phyloP scores from a whole-genome alignment of 2,888 invertebrate species.

The Drosophila aldrichi region DNA sequence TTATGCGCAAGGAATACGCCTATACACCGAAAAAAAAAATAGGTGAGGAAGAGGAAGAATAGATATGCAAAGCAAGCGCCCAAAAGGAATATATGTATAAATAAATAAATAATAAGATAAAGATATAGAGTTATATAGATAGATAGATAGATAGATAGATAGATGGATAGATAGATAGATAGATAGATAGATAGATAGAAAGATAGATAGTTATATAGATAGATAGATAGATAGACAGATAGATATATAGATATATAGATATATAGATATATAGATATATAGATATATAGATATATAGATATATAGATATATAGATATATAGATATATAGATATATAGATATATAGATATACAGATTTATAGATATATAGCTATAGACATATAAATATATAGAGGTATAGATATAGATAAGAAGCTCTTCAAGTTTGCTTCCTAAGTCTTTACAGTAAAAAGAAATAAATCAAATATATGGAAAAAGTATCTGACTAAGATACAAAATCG shows the following conservation, averaged over 20 bases:
- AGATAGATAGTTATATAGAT: too few relatives aligned
- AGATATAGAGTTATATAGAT: background rate
- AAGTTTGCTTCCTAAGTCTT: slow-evolving; percentile 13
- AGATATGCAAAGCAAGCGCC: slow-evolving; percentile 31
- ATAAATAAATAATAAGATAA: too few relatives aligned
- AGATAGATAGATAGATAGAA: background rate
- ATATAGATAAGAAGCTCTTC: background rate
- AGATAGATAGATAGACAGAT: background rate
- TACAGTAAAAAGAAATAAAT: background rate
- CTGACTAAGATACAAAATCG: slow-evolving; percentile 18
- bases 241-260: background rate
- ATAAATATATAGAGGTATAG: too few relatives aligned
- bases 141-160: background rate
- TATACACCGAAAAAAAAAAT: background rate
- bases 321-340: background rate
- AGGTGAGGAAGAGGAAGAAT: background rate
- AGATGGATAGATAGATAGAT: background rate
- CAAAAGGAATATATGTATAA: background rate
- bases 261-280: background rate
- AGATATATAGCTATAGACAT: background rate
- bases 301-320: background rate
- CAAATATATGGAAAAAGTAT: slow-evolving; percentile 3
- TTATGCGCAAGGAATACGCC: slow-evolving; percentile 37
- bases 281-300: background rate
- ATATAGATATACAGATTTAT: background rate